Evolutionary conservation across 2,888 invertebrate species (phyloP), one percentile per base, ranked within the genome.

Genomic region (Trissolcus japonicus): DNA sequence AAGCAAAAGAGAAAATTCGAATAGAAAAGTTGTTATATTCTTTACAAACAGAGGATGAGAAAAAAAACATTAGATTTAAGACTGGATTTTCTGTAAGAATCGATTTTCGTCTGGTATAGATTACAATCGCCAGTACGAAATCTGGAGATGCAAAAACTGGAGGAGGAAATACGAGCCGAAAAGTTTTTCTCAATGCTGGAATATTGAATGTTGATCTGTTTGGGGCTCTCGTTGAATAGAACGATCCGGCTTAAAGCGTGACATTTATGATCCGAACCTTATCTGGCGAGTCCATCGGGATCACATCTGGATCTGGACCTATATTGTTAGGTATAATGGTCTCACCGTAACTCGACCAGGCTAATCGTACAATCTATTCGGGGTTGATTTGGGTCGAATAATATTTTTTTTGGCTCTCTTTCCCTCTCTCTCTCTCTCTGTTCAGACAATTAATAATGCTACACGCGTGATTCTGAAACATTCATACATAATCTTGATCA

Each of bases 261-360:
- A 35, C 35, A 35, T 35, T 35, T 35, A 16, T 46, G 46, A 16
- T 46, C 35, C n/a, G 16, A 46, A 46, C 14, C 46, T 46, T 16
- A 46, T 46, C 46, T 46, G 46, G 14, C 46, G 16, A 16, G 46
- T 46, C 46, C n/a, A 46, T 46, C n/a, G 46, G 16, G 16, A 46
- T 16, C 46, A 11, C 46, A 46, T 46, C 46, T 46, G 46, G 16
- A 46, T n/a, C 46, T 46, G 16, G 46, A n/a, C 35, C 35, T 35
- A 16, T 46, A 46, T 46, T 46, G 46, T 46, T 46, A 46, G n/a
- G 46, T 46, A 46, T 46, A 16, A 46, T n/a, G 46, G 46, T n/a
- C 46, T 16, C 16, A 14, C 46, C 16, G 46, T 46, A 46, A 46
- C 46, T 46, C 46, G 46, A 46, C 46, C 46, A 14, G 46, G 46